Conservation (phyloP, 2,113 vertebrate genomes). For the Alouatta palliata region DNA sequence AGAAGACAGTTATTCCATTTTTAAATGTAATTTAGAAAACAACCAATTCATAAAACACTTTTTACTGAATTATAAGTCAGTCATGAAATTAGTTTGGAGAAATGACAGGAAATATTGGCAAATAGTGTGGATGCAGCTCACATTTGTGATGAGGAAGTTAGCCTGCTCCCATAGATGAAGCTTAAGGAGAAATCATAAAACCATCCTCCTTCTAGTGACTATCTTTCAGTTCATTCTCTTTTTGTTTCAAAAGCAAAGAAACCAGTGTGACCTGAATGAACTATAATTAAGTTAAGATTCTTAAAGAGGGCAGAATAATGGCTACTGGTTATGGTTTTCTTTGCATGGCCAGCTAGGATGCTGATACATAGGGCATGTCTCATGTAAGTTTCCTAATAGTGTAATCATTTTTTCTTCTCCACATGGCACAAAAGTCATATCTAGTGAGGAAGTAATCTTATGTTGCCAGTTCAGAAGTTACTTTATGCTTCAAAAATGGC, state of each 20-base stretch:
- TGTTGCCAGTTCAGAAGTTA: slow-evolving; percentile 60
- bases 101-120: not conserved
- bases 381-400: slow-evolving; percentile 47
- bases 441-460: slow-evolving; percentile 62
- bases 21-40: slow-evolving; percentile 38
- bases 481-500: slow-evolving; percentile 68
- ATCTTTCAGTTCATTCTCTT: not conserved
- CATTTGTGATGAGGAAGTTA: not conserved
- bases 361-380: slow-evolving; percentile 49
- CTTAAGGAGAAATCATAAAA: not conserved
- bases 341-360: slow-evolving; percentile 18
- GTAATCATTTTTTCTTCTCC: slow-evolving; percentile 66
- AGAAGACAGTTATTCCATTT: not conserved
- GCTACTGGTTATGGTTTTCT: slow-evolving; percentile 37
- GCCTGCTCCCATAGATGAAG: not conserved
- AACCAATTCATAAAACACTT: not conserved
- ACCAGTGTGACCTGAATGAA: not conserved
- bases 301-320: slow-evolving; percentile 17
- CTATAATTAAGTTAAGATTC: slow-evolving; percentile 33
- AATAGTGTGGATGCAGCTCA: not conserved
- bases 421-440: slow-evolving; percentile 55
- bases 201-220: not conserved
- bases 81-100: slow-evolving; percentile 44
- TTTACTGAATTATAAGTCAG: slow-evolving; percentile 8
- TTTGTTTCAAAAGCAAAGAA: not conserved